Evolutionary conservation across 2,797 vertebrate genomes (phyloP), one percentile per base, ranked within the genome.

Genomic region (Acanthiza pusilla): DNA sequence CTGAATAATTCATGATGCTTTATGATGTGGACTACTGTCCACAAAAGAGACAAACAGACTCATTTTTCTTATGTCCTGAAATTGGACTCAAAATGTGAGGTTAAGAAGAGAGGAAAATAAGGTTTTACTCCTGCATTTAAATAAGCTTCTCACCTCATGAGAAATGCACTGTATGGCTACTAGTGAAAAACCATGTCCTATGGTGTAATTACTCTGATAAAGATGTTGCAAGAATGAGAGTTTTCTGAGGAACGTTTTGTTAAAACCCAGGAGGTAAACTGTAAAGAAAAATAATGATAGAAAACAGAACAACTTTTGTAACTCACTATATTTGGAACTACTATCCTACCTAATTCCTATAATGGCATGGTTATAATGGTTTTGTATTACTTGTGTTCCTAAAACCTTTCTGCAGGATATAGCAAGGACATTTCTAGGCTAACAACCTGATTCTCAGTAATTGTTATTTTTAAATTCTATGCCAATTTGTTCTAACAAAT

Each of bases 1-100:
- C 67, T 93, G 91, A 94, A 84, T 94, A 93, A 96, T 94, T 91
- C 76, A 91, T 82, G 65, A 82, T 77, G 38, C 27, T 96, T 95
- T 94, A 82, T 89, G 81, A 82, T 85, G 66, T 63, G 47, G 50
- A 91, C 45, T 93, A 66, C 38, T 50, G 75, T 94, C 94, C 70
- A 92, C 60, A 70, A 72, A 82, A 87, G 47, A 87, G 54, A 89
- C 80, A 87, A 89, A 58, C 54, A 89, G 84, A 77, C 43, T 84
- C 19, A 89, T 90, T 93, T 96, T 96, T 89, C 68, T 77, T 79
- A 76, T 84, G 68, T 81, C 45, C 67, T 60, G 85, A 94, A 93
- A 91, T 61, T 71, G 76, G 45, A 81, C 42, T 85, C 30, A 85
- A 93, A 95, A 94, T 68, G 13, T 58, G 26, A 91, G 43, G 22